phyloP scores from a whole-genome alignment of 1,140 invertebrate genomes.

The Phocides pigmalion region DNA sequence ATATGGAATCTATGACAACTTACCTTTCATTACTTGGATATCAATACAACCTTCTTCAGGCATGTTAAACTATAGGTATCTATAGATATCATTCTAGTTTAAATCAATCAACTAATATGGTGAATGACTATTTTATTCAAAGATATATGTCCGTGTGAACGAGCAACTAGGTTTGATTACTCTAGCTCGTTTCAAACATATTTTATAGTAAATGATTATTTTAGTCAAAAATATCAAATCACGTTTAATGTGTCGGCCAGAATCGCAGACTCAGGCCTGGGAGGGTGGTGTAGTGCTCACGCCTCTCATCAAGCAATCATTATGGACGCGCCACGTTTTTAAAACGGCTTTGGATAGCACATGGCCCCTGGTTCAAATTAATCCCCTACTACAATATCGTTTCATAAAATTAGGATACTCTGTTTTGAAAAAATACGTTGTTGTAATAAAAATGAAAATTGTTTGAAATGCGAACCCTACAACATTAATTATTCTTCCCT shows the following conservation, averaged over 20 bases:
- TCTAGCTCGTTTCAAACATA: no score
- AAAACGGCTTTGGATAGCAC: slow-evolving; percentile 72
- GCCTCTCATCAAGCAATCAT: slow-evolving; percentile 73
- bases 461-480: slow-evolving; percentile 51
- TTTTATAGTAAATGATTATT: not conserved
- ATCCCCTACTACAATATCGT: slow-evolving; percentile 72
- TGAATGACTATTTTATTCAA: no score
- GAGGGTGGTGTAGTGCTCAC: slow-evolving; percentile 51
- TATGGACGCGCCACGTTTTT: slow-evolving; percentile 79
- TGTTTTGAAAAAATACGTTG: slow-evolving; percentile 55
- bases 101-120: no score
- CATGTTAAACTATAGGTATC: no score
- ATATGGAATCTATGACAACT: no score
- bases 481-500: slow-evolving; percentile 71
- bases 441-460: slow-evolving; percentile 59
- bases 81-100: no score
- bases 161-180: no score
- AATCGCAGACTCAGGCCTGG: slow-evolving; percentile 9
- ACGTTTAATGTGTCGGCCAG: slow-evolving; percentile 17
- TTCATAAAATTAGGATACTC: slow-evolving; percentile 68
- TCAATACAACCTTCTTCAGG: no score
- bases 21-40: no score
- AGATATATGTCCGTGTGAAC: no score
- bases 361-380: slow-evolving; percentile 69
- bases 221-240: slow-evolving; percentile 4